Conservation (phyloP, 2,888 invertebrate species). For the Euproctis similis region DNA sequence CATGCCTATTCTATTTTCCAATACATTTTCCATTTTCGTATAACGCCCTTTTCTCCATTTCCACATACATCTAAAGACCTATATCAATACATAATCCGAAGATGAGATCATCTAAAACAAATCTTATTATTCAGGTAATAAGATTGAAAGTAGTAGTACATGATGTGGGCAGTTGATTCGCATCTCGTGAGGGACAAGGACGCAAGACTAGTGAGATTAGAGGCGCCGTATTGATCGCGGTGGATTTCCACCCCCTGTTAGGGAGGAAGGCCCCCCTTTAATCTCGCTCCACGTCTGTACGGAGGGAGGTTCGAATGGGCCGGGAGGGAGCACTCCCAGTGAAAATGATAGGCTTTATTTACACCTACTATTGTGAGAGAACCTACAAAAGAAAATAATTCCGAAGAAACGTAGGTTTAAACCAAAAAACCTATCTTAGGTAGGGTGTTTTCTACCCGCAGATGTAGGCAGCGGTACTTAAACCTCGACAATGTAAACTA, state of each 20-base stretch:
- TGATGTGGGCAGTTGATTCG: conserved; percentile 30
- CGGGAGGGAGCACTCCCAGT: conserved; percentile 9
- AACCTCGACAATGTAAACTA: too few relatives aligned
- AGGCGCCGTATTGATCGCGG: conserved; percentile 51
- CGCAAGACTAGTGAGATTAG: conserved; percentile 62
- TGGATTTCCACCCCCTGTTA: conserved; percentile 18
- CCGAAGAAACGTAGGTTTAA: too few relatives aligned
- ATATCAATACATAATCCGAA: conserved; percentile 11
- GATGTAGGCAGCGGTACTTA: too few relatives aligned
- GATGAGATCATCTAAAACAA: conserved; percentile 5
- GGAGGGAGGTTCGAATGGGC: conserved; percentile 48
- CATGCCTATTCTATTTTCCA: conserved; percentile 8
- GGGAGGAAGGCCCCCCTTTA: conserved; percentile 44
- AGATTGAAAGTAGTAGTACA: conserved; percentile 15
- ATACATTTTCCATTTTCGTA: conserved; percentile 7
- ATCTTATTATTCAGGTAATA: conserved; percentile 13
- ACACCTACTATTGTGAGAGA: conserved; percentile 1
- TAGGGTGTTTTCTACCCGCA: too few relatives aligned
- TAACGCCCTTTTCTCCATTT: conserved; percentile 7
- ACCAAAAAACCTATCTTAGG: too few relatives aligned
- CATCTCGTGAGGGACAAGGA: conserved; percentile 61
- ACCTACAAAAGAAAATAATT: not conserved
- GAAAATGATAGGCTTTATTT: conserved; percentile 6
- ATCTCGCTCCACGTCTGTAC: conserved; percentile 53
- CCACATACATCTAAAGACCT: conserved; percentile 5